Conservation (phyloP, 2,888 invertebrate species). For the Mythimna albipuncta region DNA sequence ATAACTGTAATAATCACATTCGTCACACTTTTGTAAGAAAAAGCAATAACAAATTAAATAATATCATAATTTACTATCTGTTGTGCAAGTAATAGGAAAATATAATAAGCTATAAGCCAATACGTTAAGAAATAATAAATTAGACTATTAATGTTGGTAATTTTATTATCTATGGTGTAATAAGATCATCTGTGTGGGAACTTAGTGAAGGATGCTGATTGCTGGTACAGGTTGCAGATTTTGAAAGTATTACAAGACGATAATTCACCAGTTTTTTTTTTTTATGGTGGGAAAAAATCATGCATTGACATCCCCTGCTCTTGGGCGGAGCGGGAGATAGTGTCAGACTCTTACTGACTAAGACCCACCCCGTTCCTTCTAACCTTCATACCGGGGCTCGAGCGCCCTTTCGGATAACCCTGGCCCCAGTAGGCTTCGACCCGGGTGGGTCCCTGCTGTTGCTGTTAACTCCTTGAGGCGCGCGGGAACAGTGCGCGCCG, state of each 20-base stretch:
- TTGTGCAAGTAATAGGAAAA: conserved; percentile 41
- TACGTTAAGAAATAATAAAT: conserved; percentile 53
- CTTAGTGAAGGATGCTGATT: conserved; percentile 36
- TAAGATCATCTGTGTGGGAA: conserved; percentile 43
- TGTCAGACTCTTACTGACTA: too few relatives aligned
- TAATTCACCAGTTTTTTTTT: too few relatives aligned
- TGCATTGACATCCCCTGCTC: too few relatives aligned
- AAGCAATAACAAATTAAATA: conserved; percentile 42
- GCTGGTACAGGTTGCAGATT: background rate
- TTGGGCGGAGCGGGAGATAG: too few relatives aligned
- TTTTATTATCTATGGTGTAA: conserved; percentile 51
- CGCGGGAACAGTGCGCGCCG: too few relatives aligned
- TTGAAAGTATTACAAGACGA: background rate
- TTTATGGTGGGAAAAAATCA: too few relatives aligned
- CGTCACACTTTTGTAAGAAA: conserved; percentile 43
- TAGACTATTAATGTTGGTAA: conserved; percentile 42
- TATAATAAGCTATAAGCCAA: conserved; percentile 40
- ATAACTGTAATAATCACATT: conserved; percentile 32
- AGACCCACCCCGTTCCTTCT: too few relatives aligned
- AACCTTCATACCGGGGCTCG: too few relatives aligned
- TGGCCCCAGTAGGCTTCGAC: too few relatives aligned
- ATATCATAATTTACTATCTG: conserved; percentile 35
- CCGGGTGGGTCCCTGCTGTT: too few relatives aligned
- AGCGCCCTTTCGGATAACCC: too few relatives aligned
- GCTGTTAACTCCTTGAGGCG: too few relatives aligned